A percentile compares a stretch with the other conserved stretches of the same genome.
Evolutionary conservation across 2,113 vertebrate genomes (phyloP).

Genomic region (Trachemys scripta): DNA sequence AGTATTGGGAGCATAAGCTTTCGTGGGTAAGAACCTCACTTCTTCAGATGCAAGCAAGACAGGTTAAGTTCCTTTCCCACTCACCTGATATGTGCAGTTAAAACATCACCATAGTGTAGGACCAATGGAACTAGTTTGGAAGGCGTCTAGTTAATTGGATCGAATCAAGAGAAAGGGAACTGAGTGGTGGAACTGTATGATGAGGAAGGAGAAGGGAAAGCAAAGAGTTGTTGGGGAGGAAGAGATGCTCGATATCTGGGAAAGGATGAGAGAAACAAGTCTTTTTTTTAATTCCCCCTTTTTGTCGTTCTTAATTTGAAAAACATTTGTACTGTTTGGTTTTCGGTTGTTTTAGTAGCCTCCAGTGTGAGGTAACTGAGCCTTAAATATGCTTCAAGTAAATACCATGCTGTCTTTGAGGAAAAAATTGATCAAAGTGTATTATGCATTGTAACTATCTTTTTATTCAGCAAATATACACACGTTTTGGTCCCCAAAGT

Average conservation of each 20-base stretch:
- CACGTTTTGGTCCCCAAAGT: not conserved
- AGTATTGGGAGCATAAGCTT: too few species aligned
- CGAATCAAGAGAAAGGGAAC: not conserved
- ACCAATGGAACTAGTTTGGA: not conserved
- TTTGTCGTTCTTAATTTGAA: not conserved
- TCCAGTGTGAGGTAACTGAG: not conserved
- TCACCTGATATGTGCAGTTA: not conserved
- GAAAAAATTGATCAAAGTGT: too few species aligned
- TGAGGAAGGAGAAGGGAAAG: not conserved
- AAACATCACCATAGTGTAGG: not conserved
- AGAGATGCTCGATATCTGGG: not conserved
- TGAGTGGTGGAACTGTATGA: not conserved
- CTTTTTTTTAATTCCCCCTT: not conserved
- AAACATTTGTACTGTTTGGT: not conserved
- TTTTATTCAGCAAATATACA: not conserved
- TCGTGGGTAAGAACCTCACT: too few species aligned
- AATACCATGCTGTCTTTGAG: not conserved
- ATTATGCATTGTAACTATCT: not conserved
- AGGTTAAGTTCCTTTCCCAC: not conserved
- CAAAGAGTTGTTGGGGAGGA: not conserved
- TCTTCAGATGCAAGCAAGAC: too few species aligned
- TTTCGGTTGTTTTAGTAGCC: not conserved
- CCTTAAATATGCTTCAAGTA: not conserved
- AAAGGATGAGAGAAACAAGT: not conserved
- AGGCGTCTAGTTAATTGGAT: not conserved